Evolutionary conservation across 2,797 vertebrate species (phyloP).

Genomic region (Anguilla marmorata): DNA sequence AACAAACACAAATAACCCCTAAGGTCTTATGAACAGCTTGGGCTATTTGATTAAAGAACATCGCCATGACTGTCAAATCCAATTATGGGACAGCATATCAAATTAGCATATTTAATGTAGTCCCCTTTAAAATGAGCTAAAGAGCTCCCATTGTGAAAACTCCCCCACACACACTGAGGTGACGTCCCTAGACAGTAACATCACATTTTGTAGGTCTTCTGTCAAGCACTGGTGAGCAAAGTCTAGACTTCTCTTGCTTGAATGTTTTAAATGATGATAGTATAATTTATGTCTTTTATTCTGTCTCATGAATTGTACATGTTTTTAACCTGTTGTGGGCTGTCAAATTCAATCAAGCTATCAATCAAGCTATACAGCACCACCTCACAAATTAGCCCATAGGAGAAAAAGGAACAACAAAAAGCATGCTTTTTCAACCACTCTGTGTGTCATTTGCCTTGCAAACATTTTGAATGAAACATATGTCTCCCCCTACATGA

Average conservation of each 20-base stretch:
- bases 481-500: not conserved
- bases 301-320: not conserved
- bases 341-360: not conserved
- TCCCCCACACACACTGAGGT: not conserved
- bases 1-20: not conserved
- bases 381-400: not conserved
- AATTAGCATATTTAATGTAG: conserved; percentile 23
- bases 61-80: not conserved
- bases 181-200: not conserved
- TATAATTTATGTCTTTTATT: not conserved
- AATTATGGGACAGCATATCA: conserved; percentile 16
- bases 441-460: not conserved
- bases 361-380: not conserved
- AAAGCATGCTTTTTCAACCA: not conserved
- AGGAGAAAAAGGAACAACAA: not conserved
- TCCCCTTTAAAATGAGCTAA: not conserved
- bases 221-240: not conserved
- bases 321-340: not conserved
- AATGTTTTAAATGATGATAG: not conserved
- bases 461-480: not conserved
- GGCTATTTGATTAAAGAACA: conserved; percentile 3
- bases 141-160: not conserved
- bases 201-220: not conserved
- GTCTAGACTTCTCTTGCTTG: not conserved
- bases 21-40: not conserved